Percentiles rank a stretch among this genome's conserved stretches.
phyloP scores from a whole-genome alignment of 2,113 vertebrate species.

The Ictidomys tridecemlineatus region DNA sequence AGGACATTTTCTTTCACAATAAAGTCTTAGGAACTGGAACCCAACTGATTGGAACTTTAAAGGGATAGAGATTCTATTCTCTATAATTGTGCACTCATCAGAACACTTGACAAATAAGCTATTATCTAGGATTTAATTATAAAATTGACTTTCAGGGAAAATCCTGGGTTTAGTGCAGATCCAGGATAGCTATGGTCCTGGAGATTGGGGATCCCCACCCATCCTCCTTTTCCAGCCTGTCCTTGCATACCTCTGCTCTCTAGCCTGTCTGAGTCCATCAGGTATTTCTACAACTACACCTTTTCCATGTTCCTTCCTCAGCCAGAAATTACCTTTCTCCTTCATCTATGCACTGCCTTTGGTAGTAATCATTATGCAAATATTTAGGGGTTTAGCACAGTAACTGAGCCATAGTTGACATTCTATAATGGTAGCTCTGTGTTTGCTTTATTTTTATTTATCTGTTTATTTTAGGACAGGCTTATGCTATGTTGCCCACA shows the following conservation, averaged over 20 bases:
- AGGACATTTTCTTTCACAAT: slow-evolving; percentile 37
- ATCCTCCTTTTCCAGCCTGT: not conserved
- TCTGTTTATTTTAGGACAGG: not conserved
- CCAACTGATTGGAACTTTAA: not conserved
- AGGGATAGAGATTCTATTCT: not conserved
- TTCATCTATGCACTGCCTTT: not conserved
- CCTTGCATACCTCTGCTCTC: not conserved
- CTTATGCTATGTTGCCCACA: not conserved
- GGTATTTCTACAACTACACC: not conserved
- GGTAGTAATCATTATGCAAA: not conserved
- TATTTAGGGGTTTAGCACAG: not conserved
- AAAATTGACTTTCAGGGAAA: not conserved
- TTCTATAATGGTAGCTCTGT: not conserved
- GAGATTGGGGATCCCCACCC: not conserved
- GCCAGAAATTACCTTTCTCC: not conserved
- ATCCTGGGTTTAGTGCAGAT: not conserved
- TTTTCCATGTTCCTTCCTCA: not conserved
- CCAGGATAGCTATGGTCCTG: fast-evolving
- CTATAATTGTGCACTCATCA: not conserved
- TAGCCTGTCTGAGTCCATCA: not conserved
- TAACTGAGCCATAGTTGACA: not conserved
- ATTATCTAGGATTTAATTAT: slow-evolving; percentile 20
- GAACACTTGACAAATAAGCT: not conserved
- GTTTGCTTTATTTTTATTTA: not conserved
- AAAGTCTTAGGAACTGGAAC: slow-evolving; percentile 61